Conservation (phyloP, 2,888 invertebrate genomes). For the Rhamphomyia laevipes region DNA sequence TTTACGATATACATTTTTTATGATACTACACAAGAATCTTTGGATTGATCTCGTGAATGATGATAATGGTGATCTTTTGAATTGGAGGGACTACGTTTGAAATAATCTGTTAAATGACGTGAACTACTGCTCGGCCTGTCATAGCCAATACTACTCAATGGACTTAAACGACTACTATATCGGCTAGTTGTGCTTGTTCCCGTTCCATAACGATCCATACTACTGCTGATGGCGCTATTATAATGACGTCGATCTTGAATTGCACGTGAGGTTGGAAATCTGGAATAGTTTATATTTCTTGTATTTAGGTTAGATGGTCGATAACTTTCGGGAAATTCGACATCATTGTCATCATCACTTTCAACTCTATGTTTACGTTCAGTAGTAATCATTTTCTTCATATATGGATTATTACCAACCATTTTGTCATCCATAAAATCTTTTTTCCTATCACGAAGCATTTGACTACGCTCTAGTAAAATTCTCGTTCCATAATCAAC, state of each 20-base stretch:
- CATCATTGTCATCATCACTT: conserved; percentile 14
- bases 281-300: conserved; percentile 12
- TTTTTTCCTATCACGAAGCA: conserved; percentile 32
- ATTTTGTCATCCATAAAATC: conserved; percentile 36
- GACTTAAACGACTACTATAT: conserved; percentile 11
- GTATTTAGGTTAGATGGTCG: conserved; percentile 22
- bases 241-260: conserved; percentile 13
- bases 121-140: conserved; percentile 16
- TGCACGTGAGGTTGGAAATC: conserved; percentile 29
- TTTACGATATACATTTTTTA: conserved; percentile 17
- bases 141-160: conserved; percentile 7
- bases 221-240: not conserved
- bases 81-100: conserved; percentile 27
- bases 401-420: conserved; percentile 35
- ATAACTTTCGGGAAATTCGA: conserved; percentile 24
- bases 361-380: conserved; percentile 15
- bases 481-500: conserved; percentile 28
- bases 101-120: conserved; percentile 25
- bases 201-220: conserved; percentile 1
- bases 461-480: conserved; percentile 33
- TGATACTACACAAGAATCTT: conserved; percentile 34
- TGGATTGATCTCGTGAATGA: conserved; percentile 20
- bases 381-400: conserved; percentile 28
- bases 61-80: conserved; percentile 16
- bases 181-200: conserved; percentile 10